Percentiles rank a stretch among this genome's conserved stretches.
These are phyloP conservation scores for Acronicta alni DNA, from an alignment of 2,888 invertebrate species.

Conservation along the genomic window DNA sequence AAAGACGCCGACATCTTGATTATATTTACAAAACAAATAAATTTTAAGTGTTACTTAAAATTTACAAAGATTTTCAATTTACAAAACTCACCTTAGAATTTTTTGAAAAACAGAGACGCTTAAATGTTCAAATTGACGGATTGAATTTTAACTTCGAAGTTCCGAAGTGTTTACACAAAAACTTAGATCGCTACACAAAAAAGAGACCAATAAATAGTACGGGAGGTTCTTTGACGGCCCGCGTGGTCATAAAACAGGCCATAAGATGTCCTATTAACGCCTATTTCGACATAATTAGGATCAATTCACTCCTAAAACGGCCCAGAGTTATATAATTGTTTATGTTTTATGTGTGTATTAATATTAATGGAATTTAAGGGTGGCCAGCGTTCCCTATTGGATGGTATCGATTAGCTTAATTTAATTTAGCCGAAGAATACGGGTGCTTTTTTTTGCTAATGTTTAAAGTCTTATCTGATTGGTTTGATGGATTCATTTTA, in stretches of 20 bases:
- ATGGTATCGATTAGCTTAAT: constrained; percentile 56
- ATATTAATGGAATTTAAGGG: constrained; percentile 62
- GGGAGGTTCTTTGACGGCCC: constrained; percentile 84
- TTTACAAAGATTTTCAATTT: constrained; percentile 44
- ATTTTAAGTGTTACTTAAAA: constrained; percentile 42
- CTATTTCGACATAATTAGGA: constrained; percentile 89
- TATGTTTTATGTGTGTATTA: constrained; percentile 75
- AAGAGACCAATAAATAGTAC: constrained; percentile 83
- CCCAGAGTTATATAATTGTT: constrained; percentile 80
- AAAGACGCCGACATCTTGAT: constrained; percentile 29
- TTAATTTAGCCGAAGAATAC: constrained; percentile 51
- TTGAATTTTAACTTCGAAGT: constrained; percentile 46
- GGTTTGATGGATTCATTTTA: constrained; percentile 48
- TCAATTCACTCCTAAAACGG: constrained; percentile 78
- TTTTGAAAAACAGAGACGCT: constrained; percentile 40
- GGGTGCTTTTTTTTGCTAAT: constrained; percentile 51
- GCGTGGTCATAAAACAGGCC: constrained; percentile 80
- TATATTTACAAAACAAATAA: constrained; percentile 35
- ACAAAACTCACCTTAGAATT: constrained; percentile 21
- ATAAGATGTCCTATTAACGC: constrained; percentile 88
- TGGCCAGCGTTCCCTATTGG: constrained; percentile 47
- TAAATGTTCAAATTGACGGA: constrained; percentile 72
- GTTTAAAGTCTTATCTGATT: constrained; percentile 38
- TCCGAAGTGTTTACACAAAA: constrained; percentile 80
- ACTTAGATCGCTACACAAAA: constrained; percentile 78